Base-by-base conservation (phyloP, 92 coral and sea anemone species). In the Zoanthus sansibaricus region DNA sequence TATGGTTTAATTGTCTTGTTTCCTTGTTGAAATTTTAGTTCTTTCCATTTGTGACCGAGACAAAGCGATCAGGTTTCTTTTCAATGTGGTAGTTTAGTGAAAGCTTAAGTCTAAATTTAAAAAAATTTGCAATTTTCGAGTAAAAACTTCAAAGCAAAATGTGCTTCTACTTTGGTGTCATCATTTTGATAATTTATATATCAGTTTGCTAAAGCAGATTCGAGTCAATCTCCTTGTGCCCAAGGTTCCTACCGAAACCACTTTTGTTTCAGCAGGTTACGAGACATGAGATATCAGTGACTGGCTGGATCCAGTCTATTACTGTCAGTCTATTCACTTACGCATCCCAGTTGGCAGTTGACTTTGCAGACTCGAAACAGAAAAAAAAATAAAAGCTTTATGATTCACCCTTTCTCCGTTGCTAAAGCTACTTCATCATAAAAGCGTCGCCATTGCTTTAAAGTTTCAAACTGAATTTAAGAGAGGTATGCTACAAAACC, bases 231-330 rank as follows among this genome's bases (percentile, higher is more conserved):
- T 46, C 59, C 20, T 47, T 31, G 42, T 75, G 37, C 31, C 55
- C 20, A 62, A 17, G 69, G 7, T 31, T 54, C 10, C 78, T 46
- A 7, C 61, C 18, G 33, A 75, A 75, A 75, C 59, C 59, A 48
- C 78, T 75, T 75, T 75, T 75, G 59, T 75, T 54, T 75, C 78
- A 44, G 78, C 69, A 62, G n/a, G 21, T 62, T 18, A 7, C n/a
- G 69, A 62, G 69, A 62, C 69, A 17, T 16, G 69, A 62, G 31
- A 62, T 20, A 7, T 17, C 69, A 62, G 20, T 58, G 42, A 37
- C 6, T 5, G 14, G 66, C 6, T 58, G 66, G n/a, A n/a, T 62
- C n/a, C 30, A 62, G 69, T 62, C 69, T 62, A 7, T 3, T 1
- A n/a, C n/a, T n/a, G n/a, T n/a, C 30, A 62, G 69, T 62, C 6